Evolutionary conservation across 2,888 invertebrate species (phyloP).

Genomic region (Cephalotes varians): DNA sequence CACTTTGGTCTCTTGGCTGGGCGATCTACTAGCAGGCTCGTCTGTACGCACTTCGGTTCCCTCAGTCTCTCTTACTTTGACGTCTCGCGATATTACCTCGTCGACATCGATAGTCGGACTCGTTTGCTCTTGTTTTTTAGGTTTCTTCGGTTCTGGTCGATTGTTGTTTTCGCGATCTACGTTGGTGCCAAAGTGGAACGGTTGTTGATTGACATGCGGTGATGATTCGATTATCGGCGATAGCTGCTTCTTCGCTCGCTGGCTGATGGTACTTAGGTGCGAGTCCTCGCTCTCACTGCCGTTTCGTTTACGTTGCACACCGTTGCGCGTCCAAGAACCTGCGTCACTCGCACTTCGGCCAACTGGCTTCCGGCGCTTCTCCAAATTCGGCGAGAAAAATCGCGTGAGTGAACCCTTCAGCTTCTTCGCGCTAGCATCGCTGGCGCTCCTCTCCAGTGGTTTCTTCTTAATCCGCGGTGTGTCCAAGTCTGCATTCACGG

Average conservation of each 20-base stretch:
- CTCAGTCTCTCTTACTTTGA: constrained; percentile 43
- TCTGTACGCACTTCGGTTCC: constrained; percentile 41
- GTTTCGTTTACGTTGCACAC: constrained; percentile 87
- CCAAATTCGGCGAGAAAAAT: constrained; percentile 81
- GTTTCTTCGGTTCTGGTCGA: constrained; percentile 74
- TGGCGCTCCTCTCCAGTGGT: constrained; percentile 86
- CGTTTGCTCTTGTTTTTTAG: constrained; percentile 65
- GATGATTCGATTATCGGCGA: constrained; percentile 93
- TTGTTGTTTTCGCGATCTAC: constrained; percentile 36
- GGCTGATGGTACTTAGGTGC: constrained; percentile 86
- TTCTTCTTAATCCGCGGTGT: constrained; percentile 86
- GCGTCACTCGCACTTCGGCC: constrained; percentile 87
- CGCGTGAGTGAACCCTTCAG: constrained; percentile 79
- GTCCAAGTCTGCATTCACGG: constrained; percentile 76
- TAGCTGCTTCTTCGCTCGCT: constrained; percentile 89
- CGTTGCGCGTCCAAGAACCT: constrained; percentile 85
- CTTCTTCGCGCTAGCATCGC: constrained; percentile 84
- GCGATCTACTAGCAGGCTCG: constrained; percentile 54
- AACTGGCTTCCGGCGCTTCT: constrained; percentile 77
- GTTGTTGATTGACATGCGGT: constrained; percentile 87
- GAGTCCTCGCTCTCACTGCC: constrained; percentile 88
- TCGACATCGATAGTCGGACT: constrained; percentile 47
- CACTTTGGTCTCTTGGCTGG: constrained; percentile 46
- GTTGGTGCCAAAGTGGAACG: constrained; percentile 77
- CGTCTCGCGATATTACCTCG: constrained; percentile 43